A percentile compares a stretch with the other conserved stretches of the same genome.
phyloP scores from a whole-genome alignment of 2,888 invertebrate genomes.

The Protonemura montana region DNA sequence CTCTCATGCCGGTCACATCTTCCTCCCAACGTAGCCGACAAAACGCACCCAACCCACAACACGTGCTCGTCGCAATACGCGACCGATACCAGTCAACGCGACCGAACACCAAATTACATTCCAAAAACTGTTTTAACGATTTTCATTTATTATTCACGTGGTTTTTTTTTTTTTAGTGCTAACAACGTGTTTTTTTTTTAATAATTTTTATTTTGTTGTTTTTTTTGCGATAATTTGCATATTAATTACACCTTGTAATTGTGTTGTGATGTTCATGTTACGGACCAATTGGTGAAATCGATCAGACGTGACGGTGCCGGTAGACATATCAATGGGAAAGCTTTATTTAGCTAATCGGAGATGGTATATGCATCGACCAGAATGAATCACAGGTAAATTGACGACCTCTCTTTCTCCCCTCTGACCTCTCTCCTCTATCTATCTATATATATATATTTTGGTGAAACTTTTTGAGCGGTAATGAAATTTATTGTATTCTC shows the following conservation, averaged over 20 bases:
- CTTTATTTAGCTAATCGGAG: neutral
- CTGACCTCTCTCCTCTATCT: no score
- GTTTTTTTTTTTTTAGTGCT: neutral
- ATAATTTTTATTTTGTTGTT: no score
- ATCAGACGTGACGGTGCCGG: neutral
- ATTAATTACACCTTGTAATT: neutral
- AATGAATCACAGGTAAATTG: constrained; percentile 3
- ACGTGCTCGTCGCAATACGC: no score
- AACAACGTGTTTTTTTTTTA: neutral
- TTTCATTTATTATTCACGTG: neutral
- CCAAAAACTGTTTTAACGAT: no score
- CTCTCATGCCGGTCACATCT: no score
- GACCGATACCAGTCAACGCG: no score
- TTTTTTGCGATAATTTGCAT: neutral
- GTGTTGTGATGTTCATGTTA: neutral
- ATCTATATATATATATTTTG: no score
- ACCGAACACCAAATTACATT: no score
- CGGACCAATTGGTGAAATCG: neutral
- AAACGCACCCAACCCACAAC: no score
- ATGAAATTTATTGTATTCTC: neutral
- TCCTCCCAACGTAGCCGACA: no score
- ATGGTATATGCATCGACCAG: neutral
- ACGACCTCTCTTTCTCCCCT: no score
- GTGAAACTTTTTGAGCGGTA: no score
- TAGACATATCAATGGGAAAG: neutral